Conservation (phyloP, 2,113 vertebrate genomes). For the Hirundichthys speculiger region DNA sequence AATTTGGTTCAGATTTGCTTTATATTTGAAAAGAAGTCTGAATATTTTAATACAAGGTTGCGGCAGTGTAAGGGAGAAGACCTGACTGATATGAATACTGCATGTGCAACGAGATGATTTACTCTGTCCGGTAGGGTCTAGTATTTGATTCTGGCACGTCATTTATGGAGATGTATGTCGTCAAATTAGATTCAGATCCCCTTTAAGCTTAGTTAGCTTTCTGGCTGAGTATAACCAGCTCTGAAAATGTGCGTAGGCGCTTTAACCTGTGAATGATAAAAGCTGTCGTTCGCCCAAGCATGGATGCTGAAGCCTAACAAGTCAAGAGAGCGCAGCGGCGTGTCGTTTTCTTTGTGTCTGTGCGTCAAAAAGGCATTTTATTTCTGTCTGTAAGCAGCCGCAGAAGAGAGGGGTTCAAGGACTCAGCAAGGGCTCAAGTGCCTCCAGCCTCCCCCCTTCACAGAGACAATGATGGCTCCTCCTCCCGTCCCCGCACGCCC, state of each 20-base stretch:
- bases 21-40: not conserved
- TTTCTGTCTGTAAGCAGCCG: constrained; percentile 27
- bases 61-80: not conserved
- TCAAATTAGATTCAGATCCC: not conserved
- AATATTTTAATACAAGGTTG: not conserved
- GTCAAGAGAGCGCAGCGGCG: not conserved
- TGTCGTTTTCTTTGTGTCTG: not conserved
- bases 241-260: no score
- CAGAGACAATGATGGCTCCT: constrained; percentile 45
- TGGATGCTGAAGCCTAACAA: not conserved
- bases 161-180: not conserved
- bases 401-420: constrained; percentile 63
- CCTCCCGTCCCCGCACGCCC: constrained; percentile 6
- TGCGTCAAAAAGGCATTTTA: constrained; percentile 7
- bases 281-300: no score
- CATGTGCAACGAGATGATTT: not conserved
- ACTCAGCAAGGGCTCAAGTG: constrained; percentile 48
- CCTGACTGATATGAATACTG: not conserved
- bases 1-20: not conserved
- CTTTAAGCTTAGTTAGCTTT: no score
- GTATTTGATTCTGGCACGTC: not conserved
- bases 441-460: constrained; percentile 9
- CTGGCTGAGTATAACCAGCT: no score
- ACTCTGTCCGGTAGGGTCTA: not conserved
- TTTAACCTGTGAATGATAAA: no score